These are phyloP conservation scores for Notodonta ziczac DNA, from an alignment of 2,888 invertebrate species.

Conservation along the genomic window DNA sequence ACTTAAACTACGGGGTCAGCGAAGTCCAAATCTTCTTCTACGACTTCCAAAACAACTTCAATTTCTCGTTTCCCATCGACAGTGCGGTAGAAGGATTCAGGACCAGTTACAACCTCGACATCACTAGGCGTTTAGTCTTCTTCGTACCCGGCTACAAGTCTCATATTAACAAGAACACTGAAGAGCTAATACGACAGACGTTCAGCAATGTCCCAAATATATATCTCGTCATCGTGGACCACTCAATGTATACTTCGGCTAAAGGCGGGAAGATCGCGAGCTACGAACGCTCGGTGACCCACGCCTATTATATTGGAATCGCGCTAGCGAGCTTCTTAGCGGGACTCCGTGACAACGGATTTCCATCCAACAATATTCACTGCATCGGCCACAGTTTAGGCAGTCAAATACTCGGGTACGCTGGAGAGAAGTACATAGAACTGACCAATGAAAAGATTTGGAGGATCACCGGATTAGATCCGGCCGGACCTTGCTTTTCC, in stretches of 20 bases:
- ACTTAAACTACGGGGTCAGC: conserved; percentile 59
- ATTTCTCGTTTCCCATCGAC: conserved; percentile 60
- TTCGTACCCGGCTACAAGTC: conserved; percentile 78
- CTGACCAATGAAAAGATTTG: conserved; percentile 64
- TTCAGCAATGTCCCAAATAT: conserved; percentile 66
- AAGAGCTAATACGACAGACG: conserved; percentile 65
- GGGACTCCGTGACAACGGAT: conserved; percentile 56
- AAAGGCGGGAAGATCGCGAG: conserved; percentile 64
- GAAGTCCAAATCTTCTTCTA: conserved; percentile 68
- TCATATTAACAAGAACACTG: conserved; percentile 65
- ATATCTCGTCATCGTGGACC: conserved; percentile 73
- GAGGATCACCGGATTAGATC: conserved; percentile 72
- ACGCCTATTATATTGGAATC: conserved; percentile 64
- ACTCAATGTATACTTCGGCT: conserved; percentile 69
- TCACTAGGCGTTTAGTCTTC: conserved; percentile 64
- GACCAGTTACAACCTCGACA: conserved; percentile 61
- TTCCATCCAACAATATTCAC: conserved; percentile 66
- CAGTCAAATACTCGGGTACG: conserved; percentile 68
- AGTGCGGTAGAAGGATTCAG: conserved; percentile 60
- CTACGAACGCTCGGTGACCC: conserved; percentile 70
- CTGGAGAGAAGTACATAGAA: conserved; percentile 59
- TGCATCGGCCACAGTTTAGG: conserved; percentile 75
- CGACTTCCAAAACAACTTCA: conserved; percentile 73
- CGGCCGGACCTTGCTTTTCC: conserved; percentile 78
- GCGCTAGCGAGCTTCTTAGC: conserved; percentile 65